phyloP scores from a whole-genome alignment of 2,113 vertebrate species.

The Epinephelus moara region DNA sequence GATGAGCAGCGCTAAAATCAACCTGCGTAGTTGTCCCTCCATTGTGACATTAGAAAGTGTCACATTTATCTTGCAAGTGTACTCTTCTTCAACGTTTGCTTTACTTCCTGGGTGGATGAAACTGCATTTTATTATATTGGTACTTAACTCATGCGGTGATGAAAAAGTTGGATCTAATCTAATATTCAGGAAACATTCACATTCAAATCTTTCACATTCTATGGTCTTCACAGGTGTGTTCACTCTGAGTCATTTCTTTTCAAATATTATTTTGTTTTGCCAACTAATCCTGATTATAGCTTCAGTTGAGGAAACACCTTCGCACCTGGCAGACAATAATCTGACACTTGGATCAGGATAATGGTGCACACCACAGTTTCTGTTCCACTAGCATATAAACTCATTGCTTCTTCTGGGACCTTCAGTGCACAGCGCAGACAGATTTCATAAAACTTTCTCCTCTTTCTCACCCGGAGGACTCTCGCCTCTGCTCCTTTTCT shows the following conservation, averaged over 20 bases:
- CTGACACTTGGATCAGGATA: neutral
- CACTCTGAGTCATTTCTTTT: too few species aligned
- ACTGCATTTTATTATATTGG: neutral
- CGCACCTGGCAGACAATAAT: neutral
- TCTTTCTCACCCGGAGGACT: constrained; percentile 16
- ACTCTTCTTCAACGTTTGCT: too few species aligned
- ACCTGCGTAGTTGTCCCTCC: too few species aligned
- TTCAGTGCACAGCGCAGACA: neutral
- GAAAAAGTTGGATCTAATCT: neutral
- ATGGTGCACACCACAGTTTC: neutral
- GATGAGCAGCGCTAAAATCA: too few species aligned
- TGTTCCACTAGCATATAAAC: constrained; percentile 4
- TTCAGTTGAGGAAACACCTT: neutral
- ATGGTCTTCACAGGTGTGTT: neutral
- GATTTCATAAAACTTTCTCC: constrained; percentile 23
- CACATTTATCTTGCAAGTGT: too few species aligned
- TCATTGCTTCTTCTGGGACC: neutral
- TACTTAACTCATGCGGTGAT: neutral
- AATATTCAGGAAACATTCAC: neutral
- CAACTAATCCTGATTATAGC: neutral
- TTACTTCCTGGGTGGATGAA: too few species aligned
- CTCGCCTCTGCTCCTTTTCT: constrained; percentile 18
- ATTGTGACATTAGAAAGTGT: too few species aligned
- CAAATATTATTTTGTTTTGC: neutral
- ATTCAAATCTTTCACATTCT: too few species aligned